Conservation (phyloP, 2,888 invertebrate species). For the Thelaira solivaga region DNA sequence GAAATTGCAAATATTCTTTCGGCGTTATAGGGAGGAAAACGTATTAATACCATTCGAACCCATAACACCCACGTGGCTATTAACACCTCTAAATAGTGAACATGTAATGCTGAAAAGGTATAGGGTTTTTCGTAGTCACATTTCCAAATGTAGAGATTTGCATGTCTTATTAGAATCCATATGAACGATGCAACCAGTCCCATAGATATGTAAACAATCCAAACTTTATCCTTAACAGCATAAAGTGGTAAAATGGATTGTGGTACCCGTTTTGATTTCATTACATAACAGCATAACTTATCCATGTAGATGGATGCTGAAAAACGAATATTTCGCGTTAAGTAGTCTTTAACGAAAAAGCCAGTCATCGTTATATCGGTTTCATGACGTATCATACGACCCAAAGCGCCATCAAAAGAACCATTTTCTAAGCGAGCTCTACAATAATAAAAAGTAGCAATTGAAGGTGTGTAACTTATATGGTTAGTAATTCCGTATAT, state of each 20-base stretch:
- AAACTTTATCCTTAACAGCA: slow-evolving; percentile 72
- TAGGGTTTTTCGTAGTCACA: not conserved
- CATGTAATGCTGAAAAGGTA: not conserved
- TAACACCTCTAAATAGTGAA: slow-evolving; percentile 67
- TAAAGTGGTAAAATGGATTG: slow-evolving; percentile 75
- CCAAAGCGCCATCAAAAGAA: slow-evolving; percentile 74
- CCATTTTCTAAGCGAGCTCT: slow-evolving; percentile 74
- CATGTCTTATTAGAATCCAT: slow-evolving; percentile 70
- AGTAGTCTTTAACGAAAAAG: slow-evolving; percentile 77
- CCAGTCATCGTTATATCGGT: slow-evolving; percentile 75
- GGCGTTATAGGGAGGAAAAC: slow-evolving; percentile 73
- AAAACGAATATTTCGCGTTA: slow-evolving; percentile 73
- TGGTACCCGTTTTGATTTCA: slow-evolving; percentile 75
- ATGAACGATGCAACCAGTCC: slow-evolving; percentile 68
- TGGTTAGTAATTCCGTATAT: no score
- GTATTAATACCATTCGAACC: slow-evolving; percentile 71
- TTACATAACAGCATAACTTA: slow-evolving; percentile 75
- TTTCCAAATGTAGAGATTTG: slow-evolving; percentile 64
- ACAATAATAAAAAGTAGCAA: slow-evolving; percentile 30
- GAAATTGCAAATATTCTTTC: slow-evolving; percentile 75
- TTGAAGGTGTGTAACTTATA: no score
- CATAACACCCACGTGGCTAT: slow-evolving; percentile 74
- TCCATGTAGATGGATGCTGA: slow-evolving; percentile 75
- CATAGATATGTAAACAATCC: slow-evolving; percentile 72
- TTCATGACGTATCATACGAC: slow-evolving; percentile 71